phyloP scores from a whole-genome alignment of 2,888 invertebrate species.

The Sarcophaga subvicina region DNA sequence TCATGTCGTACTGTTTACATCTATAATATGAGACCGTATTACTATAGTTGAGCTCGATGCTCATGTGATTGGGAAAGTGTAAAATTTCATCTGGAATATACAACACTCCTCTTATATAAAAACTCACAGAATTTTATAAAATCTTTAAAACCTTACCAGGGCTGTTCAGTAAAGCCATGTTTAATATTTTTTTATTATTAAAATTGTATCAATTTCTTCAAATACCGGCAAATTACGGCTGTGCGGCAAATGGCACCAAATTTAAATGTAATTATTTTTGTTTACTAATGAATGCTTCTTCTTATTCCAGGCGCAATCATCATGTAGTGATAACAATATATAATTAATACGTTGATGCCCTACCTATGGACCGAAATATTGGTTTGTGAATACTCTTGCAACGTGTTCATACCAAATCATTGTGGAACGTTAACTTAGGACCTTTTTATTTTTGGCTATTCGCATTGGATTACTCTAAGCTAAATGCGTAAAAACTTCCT shows the following conservation, averaged over 20 bases:
- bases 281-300: conserved; percentile 33
- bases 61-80: conserved; percentile 71
- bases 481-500: no score
- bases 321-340: not conserved
- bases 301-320: conserved; percentile 1
- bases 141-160: conserved; percentile 50
- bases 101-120: no score
- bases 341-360: no score
- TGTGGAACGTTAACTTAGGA: no score
- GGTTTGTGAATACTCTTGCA: no score
- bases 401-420: no score
- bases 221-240: conserved; percentile 1
- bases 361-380: not conserved
- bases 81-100: conserved; percentile 71
- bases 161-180: conserved; percentile 52
- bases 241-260: not conserved
- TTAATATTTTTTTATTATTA: not conserved
- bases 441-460: no score
- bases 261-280: conserved; percentile 7
- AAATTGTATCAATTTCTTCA: not conserved
- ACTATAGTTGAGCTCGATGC: conserved; percentile 74
- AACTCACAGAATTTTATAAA: no score
- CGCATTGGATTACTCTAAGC: no score
- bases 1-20: conserved; percentile 72
- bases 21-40: conserved; percentile 72